These are phyloP conservation scores for Otus scops DNA, from an alignment of 2,797 vertebrate species.

Conservation along the genomic window DNA sequence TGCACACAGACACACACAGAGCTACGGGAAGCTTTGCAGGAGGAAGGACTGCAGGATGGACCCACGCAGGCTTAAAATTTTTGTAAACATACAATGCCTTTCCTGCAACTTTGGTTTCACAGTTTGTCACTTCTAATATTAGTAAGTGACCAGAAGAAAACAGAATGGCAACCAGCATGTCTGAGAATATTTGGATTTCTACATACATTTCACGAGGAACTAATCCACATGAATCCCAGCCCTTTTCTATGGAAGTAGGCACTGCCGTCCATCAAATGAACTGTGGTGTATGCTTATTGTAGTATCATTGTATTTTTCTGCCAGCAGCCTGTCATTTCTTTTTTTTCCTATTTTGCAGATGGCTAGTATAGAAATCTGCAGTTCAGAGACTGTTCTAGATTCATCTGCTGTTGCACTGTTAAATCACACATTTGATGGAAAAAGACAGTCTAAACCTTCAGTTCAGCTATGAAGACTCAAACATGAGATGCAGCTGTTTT, in stretches of 20 bases:
- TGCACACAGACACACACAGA: not conserved
- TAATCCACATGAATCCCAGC: not conserved
- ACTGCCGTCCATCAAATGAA: slow-evolving; percentile 12
- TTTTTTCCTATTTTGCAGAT: not conserved
- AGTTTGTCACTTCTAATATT: not conserved
- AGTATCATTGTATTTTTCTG: not conserved
- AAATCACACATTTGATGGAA: slow-evolving; percentile 49
- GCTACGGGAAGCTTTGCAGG: not conserved
- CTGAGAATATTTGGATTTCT: not conserved
- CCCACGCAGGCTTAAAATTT: not conserved
- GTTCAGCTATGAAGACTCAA: not conserved
- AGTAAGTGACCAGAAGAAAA: slow-evolving; percentile 23
- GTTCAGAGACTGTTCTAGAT: slow-evolving; percentile 39
- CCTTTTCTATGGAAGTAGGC: not conserved
- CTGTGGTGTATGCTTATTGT: not conserved
- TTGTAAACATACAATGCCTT: not conserved
- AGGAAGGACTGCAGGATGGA: not conserved
- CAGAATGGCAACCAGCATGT: not conserved
- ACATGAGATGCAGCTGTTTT: not conserved
- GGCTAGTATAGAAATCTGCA: slow-evolving; percentile 11
- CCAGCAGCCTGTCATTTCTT: slow-evolving; percentile 31
- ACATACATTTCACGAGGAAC: not conserved
- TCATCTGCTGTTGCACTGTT: slow-evolving; percentile 21
- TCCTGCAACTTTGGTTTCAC: slow-evolving; percentile 16
- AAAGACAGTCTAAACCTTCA: slow-evolving; percentile 14